Conservation (phyloP, 30 jellyfish, hydroid and myxozoan genomes). For the Euphysa ruthae region DNA sequence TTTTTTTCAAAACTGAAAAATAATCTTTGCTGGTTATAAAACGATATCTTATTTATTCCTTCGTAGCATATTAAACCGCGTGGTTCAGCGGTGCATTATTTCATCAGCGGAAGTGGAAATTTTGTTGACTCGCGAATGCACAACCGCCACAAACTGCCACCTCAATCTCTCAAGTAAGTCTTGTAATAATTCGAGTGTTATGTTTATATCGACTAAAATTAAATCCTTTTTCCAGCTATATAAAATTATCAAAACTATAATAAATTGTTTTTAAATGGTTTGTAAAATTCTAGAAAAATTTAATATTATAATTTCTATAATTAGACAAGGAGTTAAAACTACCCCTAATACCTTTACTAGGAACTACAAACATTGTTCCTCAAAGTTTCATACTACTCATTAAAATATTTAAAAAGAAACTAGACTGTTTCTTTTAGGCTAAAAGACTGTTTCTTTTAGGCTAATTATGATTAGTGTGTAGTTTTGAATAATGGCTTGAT, state of each 20-base stretch:
- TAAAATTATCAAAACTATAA: not conserved
- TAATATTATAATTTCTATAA: too few species aligned
- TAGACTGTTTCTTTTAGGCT: too few species aligned
- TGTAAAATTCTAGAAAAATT: not conserved
- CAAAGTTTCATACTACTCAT: too few species aligned
- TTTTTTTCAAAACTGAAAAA: too few species aligned
- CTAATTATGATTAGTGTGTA: too few species aligned
- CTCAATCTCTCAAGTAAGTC: conserved; percentile 63
- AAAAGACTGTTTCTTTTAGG: too few species aligned
- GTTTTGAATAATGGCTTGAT: too few species aligned
- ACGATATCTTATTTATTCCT: not conserved
- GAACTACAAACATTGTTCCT: too few species aligned
- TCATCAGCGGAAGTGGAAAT: conserved; percentile 94
- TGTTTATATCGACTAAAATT: not conserved
- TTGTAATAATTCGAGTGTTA: not conserved
- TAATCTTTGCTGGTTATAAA: not conserved
- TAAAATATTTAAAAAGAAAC: too few species aligned
- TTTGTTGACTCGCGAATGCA: conserved; percentile 64
- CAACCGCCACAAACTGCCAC: conserved; percentile 47
- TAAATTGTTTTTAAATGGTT: conserved; percentile 13
- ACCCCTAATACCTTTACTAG: too few species aligned
- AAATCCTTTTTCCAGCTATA: not conserved
- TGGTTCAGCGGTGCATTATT: conserved; percentile 49
- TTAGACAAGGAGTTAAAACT: too few species aligned
- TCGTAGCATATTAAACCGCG: conserved; percentile 68